Evolutionary conservation across 2,888 invertebrate species (phyloP).

Genomic region (Clivina fossor): DNA sequence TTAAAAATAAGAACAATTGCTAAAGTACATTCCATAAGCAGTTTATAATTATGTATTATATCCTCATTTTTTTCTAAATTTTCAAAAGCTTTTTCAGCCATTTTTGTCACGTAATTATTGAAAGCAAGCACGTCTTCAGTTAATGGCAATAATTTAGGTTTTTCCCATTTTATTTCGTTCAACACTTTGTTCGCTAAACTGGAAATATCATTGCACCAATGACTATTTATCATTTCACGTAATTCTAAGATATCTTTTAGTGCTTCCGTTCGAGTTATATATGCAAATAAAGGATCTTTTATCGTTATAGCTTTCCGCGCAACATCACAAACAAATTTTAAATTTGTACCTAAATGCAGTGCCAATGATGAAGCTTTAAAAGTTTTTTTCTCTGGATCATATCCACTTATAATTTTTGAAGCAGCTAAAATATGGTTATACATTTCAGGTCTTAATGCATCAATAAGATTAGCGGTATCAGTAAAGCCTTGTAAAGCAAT

Average conservation of each 20-base stretch:
- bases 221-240: slow-evolving; percentile 34
- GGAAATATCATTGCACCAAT: slow-evolving; percentile 42
- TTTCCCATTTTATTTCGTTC: slow-evolving; percentile 40
- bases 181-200: slow-evolving; percentile 41
- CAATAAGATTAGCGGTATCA: background rate
- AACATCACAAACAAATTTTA: slow-evolving; percentile 31
- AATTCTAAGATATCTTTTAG: slow-evolving; percentile 20
- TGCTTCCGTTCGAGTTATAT: too few species aligned
- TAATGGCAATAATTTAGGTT: slow-evolving; percentile 37
- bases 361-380: slow-evolving; percentile 26
- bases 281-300: too few species aligned
- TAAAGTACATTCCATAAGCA: too few species aligned
- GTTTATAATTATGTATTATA: slow-evolving; percentile 24
- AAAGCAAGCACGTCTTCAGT: slow-evolving; percentile 38
- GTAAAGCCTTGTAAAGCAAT: slow-evolving; percentile 23
- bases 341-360: slow-evolving; percentile 26
- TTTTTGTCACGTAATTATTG: background rate
- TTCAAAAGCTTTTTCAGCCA: slow-evolving; percentile 17
- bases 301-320: slow-evolving; percentile 25
- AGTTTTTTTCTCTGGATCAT: slow-evolving; percentile 4
- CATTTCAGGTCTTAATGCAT: slow-evolving; percentile 30
- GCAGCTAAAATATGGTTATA: slow-evolving; percentile 33
- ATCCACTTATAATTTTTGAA: slow-evolving; percentile 29
- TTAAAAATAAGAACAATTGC: too few species aligned
- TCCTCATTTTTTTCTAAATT: slow-evolving; percentile 11